Evolutionary conservation across 2,888 invertebrate genomes (phyloP), one percentile per base, ranked within the genome.

Genomic region (Drosophila infuscata): DNA sequence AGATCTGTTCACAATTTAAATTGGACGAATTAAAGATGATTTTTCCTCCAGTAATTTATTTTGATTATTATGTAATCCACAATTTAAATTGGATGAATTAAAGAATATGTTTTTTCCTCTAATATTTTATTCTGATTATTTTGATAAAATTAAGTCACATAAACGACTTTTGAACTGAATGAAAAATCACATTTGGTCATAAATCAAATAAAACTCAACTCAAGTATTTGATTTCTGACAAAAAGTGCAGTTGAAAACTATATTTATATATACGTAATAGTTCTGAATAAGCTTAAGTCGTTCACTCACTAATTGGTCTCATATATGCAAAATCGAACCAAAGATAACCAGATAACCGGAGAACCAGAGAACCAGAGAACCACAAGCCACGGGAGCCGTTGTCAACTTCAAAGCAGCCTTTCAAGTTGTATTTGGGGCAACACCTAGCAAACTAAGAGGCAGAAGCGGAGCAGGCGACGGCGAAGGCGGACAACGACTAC

Each of bases 351-450:
- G 59, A 59, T 54, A 62, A 62, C 62, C 68, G 2, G 25, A 25
- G 1, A 25, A 25, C 25, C 25, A 46, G 41, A 61, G 33, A 32
- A 36, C 56, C 51, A 58, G 59, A 59, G 58, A 59, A 62, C 62
- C 68, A 76, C 62, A 43, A 52, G 59, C 43, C 60, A 60, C 35
- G 35, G 58, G 49, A 32, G 30, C 29, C 25, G 66, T 60, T 73
- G 82, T 82, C 89, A 75, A 90, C 89, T 81, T 85, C 84, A 85
- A 85, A 85, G 78, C 82, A 72, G 72, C 75, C 91, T 89, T 85
- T 90, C 64, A 78, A 81, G 84, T 85, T 72, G 84, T 83, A 77
- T 90, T 89, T 74, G 20, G 70, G 78, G 90, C 83, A 90, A 90
- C 89, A 87, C 89, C 90, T 89, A 67, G 64, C 25, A 32, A 48